phyloP scores from a whole-genome alignment of 2,113 vertebrate genomes.

The Corythoichthys haematopterus region DNA sequence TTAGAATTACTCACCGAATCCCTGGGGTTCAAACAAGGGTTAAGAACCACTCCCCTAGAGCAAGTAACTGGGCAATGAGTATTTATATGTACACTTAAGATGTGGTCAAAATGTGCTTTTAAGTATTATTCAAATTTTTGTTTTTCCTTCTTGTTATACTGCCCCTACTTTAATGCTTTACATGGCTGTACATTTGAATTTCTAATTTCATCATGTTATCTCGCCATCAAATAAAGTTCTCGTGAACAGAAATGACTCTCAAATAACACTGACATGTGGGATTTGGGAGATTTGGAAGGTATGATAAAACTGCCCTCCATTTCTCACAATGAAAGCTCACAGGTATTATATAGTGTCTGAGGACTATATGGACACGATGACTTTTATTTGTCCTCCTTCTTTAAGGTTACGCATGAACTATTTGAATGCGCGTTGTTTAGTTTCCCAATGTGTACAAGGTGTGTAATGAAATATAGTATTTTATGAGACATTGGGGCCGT shows the following conservation, averaged over 20 bases:
- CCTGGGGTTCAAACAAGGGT: too few species aligned
- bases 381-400: background rate
- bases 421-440: slow-evolving; percentile 1
- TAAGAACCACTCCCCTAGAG: too few species aligned
- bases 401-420: slow-evolving; percentile 7
- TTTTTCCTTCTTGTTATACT: too few species aligned
- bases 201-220: too few species aligned
- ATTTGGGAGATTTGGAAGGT: background rate
- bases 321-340: background rate
- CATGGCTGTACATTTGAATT: too few species aligned
- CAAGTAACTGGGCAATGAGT: too few species aligned
- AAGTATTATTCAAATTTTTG: too few species aligned
- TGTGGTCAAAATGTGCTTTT: too few species aligned
- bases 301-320: background rate
- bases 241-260: background rate
- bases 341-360: background rate
- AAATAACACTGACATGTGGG: background rate
- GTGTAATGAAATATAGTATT: slow-evolving; percentile 21
- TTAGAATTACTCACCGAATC: too few species aligned
- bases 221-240: background rate
- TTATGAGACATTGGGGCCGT: slow-evolving; percentile 7
- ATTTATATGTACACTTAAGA: too few species aligned
- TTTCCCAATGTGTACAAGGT: background rate
- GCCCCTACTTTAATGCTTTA: too few species aligned
- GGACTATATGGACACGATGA: background rate